Evolutionary conservation across 2,113 vertebrate genomes (phyloP).

Genomic region (Hipposideros armiger): DNA sequence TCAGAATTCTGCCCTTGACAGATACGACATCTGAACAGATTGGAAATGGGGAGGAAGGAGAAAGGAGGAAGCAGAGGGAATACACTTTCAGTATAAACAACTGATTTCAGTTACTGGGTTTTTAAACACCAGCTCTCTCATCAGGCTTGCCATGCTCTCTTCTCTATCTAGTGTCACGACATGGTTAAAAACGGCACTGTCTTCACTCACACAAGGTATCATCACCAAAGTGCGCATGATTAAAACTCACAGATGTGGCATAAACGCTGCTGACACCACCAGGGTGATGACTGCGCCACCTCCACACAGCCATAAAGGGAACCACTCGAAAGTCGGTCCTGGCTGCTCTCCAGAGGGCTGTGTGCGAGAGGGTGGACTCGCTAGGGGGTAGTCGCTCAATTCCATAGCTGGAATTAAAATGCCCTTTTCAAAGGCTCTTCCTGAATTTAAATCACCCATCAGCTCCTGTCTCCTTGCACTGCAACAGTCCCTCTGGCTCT

Average conservation of each 20-base stretch:
- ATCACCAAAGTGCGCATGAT: not conserved
- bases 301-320: not conserved
- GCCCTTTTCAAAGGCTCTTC: not conserved
- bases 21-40: rapidly evolving
- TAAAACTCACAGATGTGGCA: not conserved
- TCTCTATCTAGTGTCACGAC: not conserved
- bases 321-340: not conserved
- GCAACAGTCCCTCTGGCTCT: not conserved
- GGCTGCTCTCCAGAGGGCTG: not conserved
- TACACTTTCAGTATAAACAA: not conserved
- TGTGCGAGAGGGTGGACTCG: not conserved
- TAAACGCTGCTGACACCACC: rapidly evolving
- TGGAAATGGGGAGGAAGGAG: not conserved
- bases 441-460: not conserved
- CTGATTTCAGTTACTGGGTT: not conserved
- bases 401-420: not conserved
- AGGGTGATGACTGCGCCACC: no score
- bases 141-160: not conserved
- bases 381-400: not conserved
- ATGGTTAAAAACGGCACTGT: not conserved
- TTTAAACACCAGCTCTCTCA: not conserved
- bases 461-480: not conserved
- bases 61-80: not conserved
- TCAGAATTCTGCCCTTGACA: not conserved
- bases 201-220: not conserved